These are phyloP conservation scores for Panorpa germanica DNA, from an alignment of 2,888 invertebrate genomes.

Conservation along the genomic window DNA sequence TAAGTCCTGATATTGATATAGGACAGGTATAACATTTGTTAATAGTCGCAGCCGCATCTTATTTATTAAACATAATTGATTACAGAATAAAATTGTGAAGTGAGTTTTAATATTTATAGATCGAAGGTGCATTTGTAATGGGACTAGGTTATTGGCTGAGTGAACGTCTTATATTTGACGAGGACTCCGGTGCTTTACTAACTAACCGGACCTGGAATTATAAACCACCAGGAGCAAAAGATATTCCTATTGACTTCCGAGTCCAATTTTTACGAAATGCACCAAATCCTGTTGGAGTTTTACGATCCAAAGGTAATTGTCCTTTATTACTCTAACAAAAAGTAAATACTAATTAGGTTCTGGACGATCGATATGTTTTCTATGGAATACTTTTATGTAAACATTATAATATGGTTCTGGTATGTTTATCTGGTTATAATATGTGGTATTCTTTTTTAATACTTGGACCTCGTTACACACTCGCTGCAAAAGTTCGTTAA, in stretches of 20 bases:
- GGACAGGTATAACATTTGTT: conserved; percentile 52
- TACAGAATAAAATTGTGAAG: no score
- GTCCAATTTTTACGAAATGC: conserved; percentile 46
- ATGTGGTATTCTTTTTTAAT: no score
- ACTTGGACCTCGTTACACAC: no score
- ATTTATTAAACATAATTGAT: neutral
- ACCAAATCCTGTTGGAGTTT: conserved; percentile 41
- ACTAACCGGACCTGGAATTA: conserved; percentile 71
- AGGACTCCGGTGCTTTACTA: conserved; percentile 40
- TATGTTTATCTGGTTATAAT: no score
- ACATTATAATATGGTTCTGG: no score
- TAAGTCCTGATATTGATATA: conserved; percentile 53
- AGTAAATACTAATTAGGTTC: no score
- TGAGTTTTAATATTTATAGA: no score
- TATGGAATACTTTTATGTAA: no score
- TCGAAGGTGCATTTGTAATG: conserved; percentile 66
- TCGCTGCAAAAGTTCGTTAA: no score
- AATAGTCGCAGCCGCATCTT: no score
- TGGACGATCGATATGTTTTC: no score
- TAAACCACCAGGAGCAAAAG: conserved; percentile 56
- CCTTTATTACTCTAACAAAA: no score
- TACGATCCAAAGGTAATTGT: conserved; percentile 59
- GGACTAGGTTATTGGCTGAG: conserved; percentile 56
- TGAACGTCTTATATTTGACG: conserved; percentile 47
- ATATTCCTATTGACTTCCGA: conserved; percentile 59